Conservation (phyloP, 2,113 vertebrate genomes). For the Antechinus flavipes region DNA sequence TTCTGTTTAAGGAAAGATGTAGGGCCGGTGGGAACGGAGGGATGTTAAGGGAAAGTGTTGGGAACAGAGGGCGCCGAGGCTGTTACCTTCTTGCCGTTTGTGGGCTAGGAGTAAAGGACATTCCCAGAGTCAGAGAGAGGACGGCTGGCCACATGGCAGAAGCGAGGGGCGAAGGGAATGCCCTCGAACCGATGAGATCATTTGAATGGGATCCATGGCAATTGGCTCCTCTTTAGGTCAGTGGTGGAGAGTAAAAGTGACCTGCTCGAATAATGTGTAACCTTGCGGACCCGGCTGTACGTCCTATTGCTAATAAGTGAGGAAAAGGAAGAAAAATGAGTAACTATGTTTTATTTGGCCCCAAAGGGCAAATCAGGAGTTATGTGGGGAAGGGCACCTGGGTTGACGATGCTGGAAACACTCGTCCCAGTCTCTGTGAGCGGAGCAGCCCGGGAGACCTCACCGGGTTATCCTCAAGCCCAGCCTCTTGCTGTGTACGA, state of each 20-base stretch:
- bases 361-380: background rate
- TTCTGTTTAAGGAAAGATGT: background rate
- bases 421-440: background rate
- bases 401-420: background rate
- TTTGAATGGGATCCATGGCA: background rate
- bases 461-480: background rate
- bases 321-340: background rate
- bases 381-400: background rate
- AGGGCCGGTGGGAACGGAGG: too few relatives aligned
- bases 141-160: background rate
- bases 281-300: background rate
- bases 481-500: background rate
- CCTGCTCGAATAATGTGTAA: background rate
- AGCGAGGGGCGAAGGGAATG: background rate
- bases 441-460: background rate
- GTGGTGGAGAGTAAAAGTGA: background rate
- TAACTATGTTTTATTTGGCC: background rate
- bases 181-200: background rate
- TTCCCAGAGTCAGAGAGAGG: background rate
- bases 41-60: background rate
- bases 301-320: background rate
- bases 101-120: background rate
- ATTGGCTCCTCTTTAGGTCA: background rate
- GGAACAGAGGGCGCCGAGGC: background rate
- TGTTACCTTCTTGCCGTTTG: background rate